Evolutionary conservation across 2,113 vertebrate genomes (phyloP), one percentile per base, ranked within the genome.

Genomic region (Corvus moneduloides): DNA sequence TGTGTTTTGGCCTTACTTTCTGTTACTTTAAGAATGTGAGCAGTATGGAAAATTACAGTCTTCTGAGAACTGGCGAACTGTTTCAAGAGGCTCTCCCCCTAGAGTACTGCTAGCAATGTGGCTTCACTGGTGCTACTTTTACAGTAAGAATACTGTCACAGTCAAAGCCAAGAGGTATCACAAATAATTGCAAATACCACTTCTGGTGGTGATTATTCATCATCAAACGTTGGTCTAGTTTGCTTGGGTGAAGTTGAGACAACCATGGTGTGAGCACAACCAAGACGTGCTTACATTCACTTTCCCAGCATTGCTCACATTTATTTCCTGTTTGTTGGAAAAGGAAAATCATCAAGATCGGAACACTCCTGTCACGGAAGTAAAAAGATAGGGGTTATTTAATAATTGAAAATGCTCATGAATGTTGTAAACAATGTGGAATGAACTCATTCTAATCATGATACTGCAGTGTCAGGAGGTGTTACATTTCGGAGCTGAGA

Each of bases 401-500:
- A 99, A 99, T 99, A 98, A 99, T 99, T 99, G 98, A 97, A 96
- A 95, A 96, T 83, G 56, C 98, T 99, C 98, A 99, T 99, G 97
- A 99, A 99, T 99, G 97, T 99, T 99, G 98, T 98, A 99, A 98
- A 96, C 97, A 97, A 97, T 98, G 98, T 97, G 97, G 97, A 98
- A 96, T 98, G 98, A 98, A 98, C 98, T 98, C 97, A 59, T 97
- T 98, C 98, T 98, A 98, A 98, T 99, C 98, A 97, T 98, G 98
- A 98, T 98, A 98, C 98, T 98, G 95, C 98, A 97, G 98, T 98
- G 98, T 98, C 97, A 98, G 97, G 88, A 97, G 97, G 98, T 98
- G 98, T 98, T 98, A 97, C 96, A 97, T 99, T 99, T 98, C 99
- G 58, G 97, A 97, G 98, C 96, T 46, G 97, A 96, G 95, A 96